Percentiles rank a stretch among this genome's conserved stretches.
Evolutionary conservation across 2,113 vertebrate species (phyloP).

Genomic region (Heliornis fulica): DNA sequence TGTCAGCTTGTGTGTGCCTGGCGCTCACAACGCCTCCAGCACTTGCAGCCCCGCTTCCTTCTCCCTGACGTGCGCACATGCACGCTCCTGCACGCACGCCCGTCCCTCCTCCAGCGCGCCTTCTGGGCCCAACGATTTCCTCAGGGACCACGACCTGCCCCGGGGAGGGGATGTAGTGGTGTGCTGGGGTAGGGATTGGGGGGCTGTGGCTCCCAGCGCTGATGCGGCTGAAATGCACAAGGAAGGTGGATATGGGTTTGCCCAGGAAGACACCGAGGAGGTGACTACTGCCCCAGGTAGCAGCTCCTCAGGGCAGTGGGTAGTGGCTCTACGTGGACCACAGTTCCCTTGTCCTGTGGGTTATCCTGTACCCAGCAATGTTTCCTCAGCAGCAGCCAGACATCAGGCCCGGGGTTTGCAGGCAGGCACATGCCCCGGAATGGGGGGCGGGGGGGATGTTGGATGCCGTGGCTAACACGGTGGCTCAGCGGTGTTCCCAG

Average conservation of each 20-base stretch:
- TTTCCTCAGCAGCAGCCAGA: background rate
- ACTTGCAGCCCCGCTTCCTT: background rate
- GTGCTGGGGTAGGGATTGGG: background rate
- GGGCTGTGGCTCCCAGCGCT: background rate
- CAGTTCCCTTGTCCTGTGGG: background rate
- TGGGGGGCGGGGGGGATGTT: background rate
- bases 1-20: background rate
- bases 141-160: background rate
- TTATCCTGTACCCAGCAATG: background rate
- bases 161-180: background rate
- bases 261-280: background rate
- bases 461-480: background rate
- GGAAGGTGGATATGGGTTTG: background rate
- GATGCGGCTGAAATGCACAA: background rate
- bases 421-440: background rate
- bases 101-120: background rate
- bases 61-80: constrained; percentile 27
- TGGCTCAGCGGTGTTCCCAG: background rate
- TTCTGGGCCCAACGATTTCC: background rate
- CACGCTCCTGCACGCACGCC: constrained; percentile 33
- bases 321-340: background rate
- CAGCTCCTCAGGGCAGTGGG: background rate
- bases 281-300: background rate
- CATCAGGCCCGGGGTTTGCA: background rate
- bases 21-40: constrained; percentile 28